Conservation (phyloP, 2,888 invertebrate species). For the Agrochola litura region DNA sequence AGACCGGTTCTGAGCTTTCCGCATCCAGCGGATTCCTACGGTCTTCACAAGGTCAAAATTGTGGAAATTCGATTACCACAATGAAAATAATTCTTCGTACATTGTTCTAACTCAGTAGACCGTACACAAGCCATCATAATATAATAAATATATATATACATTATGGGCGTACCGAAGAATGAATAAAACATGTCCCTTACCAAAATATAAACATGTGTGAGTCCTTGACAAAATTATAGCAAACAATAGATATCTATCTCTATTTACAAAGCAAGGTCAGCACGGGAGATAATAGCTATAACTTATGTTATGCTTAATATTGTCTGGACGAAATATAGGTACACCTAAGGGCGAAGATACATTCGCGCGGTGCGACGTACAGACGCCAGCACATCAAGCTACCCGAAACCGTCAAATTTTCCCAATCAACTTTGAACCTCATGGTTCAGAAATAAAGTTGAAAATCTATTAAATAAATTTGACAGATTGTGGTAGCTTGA, state of each 20-base stretch:
- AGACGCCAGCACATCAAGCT: too few species aligned
- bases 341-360: neutral
- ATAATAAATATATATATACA: neutral
- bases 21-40: too few species aligned
- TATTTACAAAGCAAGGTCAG: slow-evolving; percentile 31
- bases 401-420: too few species aligned
- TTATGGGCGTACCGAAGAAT: slow-evolving; percentile 2
- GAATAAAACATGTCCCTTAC: slow-evolving; percentile 16
- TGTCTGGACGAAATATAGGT: slow-evolving; percentile 29
- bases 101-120: slow-evolving; percentile 1
- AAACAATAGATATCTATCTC: slow-evolving; percentile 18
- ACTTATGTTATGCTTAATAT: neutral
- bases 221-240: slow-evolving; percentile 37
- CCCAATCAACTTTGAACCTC: too few species aligned
- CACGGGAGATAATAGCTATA: neutral
- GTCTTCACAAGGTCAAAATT: too few species aligned
- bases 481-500: too few species aligned
- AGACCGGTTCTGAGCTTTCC: too few species aligned
- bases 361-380: neutral
- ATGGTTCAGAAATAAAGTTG: too few species aligned
- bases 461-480: too few species aligned
- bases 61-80: neutral
- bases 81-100: neutral
- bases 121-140: slow-evolving; percentile 1
- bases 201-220: slow-evolving; percentile 34